Evolutionary conservation across 2,888 invertebrate species (phyloP), one percentile per base, ranked within the genome.

Genomic region (Herminia tarsipennalis): DNA sequence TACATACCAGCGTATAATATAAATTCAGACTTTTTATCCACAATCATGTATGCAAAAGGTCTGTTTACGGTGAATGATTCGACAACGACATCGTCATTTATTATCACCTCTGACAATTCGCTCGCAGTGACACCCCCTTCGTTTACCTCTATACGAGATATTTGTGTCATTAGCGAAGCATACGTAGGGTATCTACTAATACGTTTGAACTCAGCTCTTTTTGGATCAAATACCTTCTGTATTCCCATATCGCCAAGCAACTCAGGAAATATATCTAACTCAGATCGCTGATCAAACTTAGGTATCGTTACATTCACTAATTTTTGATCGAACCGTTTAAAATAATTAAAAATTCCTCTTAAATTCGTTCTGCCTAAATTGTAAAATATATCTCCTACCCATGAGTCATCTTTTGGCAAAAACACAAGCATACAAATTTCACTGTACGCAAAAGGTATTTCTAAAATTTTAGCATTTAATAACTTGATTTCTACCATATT

Each of bases 221-320:
- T 56, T 0, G 80, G 81, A 42, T 81, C 54, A 47, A 88, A 88
- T n/a, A 86, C 64, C n/a, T 73, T 77, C 22, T 57, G 70, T 0
- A 86, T 64, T 0, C 87, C 87, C 85, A 88, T 84, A 67, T 88
- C 88, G 22, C 61, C 64, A 0, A 88, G 16, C 17, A 88, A 44
- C 42, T 88, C 88, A 0, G 81, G 72, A 8, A 87, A 56, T 44
- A 81, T 85, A 3, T 76, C 76, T 1, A 82, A 20, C 2, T 74
- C 76, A 0, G 80, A 73, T 0, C 50, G 71, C 5, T 82, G 73
- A 50, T 66, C 76, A 43, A 88, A 86, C 22, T 74, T 72, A 0
- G 88, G 88, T 18, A 88, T 29, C 8, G 74, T 75, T 0, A 88
- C 73, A 12, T 77, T 72, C 0, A 85, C 74, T 1, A 77, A 28